Conservation (phyloP, 2,888 invertebrate species). For the Drosophila hamatofila region DNA sequence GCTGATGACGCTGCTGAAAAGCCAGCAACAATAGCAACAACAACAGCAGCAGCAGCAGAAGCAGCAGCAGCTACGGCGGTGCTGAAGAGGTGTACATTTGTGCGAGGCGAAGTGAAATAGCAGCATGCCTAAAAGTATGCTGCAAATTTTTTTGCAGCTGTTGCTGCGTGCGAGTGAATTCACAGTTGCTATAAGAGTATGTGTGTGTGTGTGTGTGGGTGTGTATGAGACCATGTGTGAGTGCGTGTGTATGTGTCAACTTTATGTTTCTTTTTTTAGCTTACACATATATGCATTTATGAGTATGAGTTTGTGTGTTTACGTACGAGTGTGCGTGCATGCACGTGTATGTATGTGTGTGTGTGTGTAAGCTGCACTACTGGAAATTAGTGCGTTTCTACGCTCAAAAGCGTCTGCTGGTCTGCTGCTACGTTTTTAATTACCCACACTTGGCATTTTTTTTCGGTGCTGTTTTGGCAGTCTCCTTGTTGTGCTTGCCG, state of each 20-base stretch:
- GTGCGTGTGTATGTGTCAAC: constrained; percentile 28
- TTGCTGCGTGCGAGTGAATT: constrained; percentile 56
- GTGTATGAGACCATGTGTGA: constrained; percentile 17
- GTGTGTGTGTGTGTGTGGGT: constrained; percentile 29
- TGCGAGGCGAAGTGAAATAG: constrained; percentile 77
- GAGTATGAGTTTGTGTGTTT: constrained; percentile 29
- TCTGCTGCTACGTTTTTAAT: constrained; percentile 79
- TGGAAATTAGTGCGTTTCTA: constrained; percentile 80
- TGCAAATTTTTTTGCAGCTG: constrained; percentile 49
- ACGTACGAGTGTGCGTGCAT: background rate
- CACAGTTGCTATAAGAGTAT: constrained; percentile 43
- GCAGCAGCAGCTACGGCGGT: constrained; percentile 17
- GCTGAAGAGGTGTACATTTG: constrained; percentile 49
- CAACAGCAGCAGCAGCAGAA: constrained; percentile 48
- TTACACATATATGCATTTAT: constrained; percentile 46
- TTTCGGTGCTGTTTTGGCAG: constrained; percentile 55
- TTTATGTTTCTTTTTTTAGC: constrained; percentile 56
- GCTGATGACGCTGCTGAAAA: constrained; percentile 71
- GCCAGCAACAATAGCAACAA: constrained; percentile 47
- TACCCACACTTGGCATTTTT: constrained; percentile 78
- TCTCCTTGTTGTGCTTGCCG: constrained; percentile 42
- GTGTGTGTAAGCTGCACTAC: constrained; percentile 60
- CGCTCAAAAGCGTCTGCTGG: constrained; percentile 72
- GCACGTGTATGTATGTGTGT: constrained; percentile 20
- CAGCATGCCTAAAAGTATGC: constrained; percentile 82